A percentile compares a stretch with the other conserved stretches of the same genome.
phyloP scores from a whole-genome alignment of 2,113 vertebrate genomes.

The chimpanzee (Pan troglodytes) region DNA sequence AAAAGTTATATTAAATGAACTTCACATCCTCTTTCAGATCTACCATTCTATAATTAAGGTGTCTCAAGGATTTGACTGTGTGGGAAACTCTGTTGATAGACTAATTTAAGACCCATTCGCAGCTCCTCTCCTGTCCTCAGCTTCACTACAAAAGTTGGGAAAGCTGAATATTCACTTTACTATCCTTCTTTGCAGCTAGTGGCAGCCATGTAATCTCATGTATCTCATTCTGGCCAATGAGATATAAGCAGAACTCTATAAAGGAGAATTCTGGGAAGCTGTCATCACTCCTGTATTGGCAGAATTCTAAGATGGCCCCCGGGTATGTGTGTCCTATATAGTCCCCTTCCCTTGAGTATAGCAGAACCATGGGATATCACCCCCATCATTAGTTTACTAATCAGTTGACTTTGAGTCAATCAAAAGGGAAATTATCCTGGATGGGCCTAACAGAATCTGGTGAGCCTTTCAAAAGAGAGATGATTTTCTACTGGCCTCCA shows the following conservation, averaged over 20 bases:
- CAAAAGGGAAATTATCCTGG: neutral
- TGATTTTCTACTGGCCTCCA: neutral
- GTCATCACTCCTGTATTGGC: neutral
- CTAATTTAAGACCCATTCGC: neutral
- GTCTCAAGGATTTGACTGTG: neutral
- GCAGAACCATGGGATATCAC: neutral
- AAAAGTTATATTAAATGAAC: neutral
- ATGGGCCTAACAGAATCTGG: neutral
- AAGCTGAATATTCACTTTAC: neutral
- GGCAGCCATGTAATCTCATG: neutral
- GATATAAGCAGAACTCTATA: neutral
- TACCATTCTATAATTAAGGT: neutral
- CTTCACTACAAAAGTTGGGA: neutral
- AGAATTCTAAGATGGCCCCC: neutral
- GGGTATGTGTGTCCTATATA: too few species aligned
- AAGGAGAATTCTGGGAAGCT: neutral
- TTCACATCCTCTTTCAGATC: neutral
- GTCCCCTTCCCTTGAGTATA: neutral
- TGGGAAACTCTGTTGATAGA: neutral
- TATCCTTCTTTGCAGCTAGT: neutral
- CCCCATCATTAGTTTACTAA: neutral
- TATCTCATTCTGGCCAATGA: neutral
- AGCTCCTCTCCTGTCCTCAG: neutral
- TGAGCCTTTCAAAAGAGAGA: neutral
- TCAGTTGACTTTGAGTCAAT: neutral